Base-by-base conservation (phyloP, 2,888 invertebrate genomes). In the Drosophila pegasa region DNA sequence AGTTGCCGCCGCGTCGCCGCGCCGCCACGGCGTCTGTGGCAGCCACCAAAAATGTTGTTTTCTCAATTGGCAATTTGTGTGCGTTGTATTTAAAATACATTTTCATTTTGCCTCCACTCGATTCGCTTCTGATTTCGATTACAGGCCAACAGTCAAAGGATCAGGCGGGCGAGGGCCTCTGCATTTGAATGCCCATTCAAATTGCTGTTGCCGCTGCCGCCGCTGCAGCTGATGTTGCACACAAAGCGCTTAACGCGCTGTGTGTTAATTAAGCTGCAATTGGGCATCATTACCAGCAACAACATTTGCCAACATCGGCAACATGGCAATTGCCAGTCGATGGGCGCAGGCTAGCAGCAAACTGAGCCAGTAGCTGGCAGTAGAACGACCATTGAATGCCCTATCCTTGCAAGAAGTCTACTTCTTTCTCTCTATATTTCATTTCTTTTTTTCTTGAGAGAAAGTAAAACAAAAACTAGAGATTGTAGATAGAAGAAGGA, bases 181-280 rank as follows among this genome's bases (percentile, higher is more conserved):
- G 66, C 41, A 50, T 59, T 64, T 65, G 66, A 80, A 61, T 76
- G 73, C 37, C 60, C 66, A 72, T 72, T 66, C 48, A 48, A 38
- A 40, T 51, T 37, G 25, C 14, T 31, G 27, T 37, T 33, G 35
- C 27, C 9, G 9, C 16, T 18, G 37, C 9, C 51, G 50, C 31
- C 57, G 59, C 25, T 18, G 43, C 20, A 25, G 38, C 35, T 45
- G 40, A 14, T 41, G 33, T 18, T 43, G 37, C 84, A 87, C 75
- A 83, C 79, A 88, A 79, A 66, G 88, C 88, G 77, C 83, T 88
- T 88, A 82, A 81, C 79, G 63, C 73, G 70, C 68, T 83, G 71
- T 81, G 88, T 78, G 89, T 88, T 86, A 86, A 86, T 86, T 86
- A 86, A 86, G 81, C 87, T 71, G 74, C 87, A 81, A 77, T 87